Evolutionary conservation across 2,797 vertebrate species (phyloP), one percentile per base, ranked within the genome.

Genomic region (Zalophus californianus): DNA sequence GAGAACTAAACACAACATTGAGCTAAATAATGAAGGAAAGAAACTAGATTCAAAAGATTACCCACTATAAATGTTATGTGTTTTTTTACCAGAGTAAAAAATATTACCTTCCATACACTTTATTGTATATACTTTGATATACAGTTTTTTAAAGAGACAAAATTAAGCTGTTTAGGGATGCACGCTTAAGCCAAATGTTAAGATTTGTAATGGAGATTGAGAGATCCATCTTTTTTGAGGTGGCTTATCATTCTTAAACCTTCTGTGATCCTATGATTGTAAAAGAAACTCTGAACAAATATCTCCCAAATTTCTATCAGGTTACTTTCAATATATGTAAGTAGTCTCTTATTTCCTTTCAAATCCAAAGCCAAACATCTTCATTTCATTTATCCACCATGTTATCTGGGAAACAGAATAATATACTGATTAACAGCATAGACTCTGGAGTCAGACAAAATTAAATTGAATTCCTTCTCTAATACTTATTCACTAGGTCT

Each of bases 361-460:
- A 93, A 94, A 83, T 87, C 15, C 50, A 89, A 94, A 93, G 35
- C 3, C 29, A 90, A 91, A 79, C 13, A 62, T 72, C 15, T 95
- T 92, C 25, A 52, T 52, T 95, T 97, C 20, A 48, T 27, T 70
- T 89, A 83, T 73, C 3, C 41, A 95, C 20, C 64, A 54, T 62
- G 52, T 87, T 86, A 84, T 41, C 52, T 50, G 23, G 64, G 7
- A 95, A 92, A 29, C 27, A 97, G 41, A 66, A 29, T 29, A 92
- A 68, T 75, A 29, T 54, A 89, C 68, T 90, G 54, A 72, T 80
- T 91, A 90, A 58, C 18, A 86, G 52, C 25, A 84, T 58, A 50
- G 44, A 93, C 27, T 85, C 93, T 80, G 78, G 52, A 91, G 60
- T 90, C 72, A 91, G 54, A 70, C 32, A 96, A 94, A 96, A 93